Evolutionary conservation across 2,797 vertebrate genomes (phyloP), one percentile per base, ranked within the genome.

Genomic region (Chromobotia macracanthus): DNA sequence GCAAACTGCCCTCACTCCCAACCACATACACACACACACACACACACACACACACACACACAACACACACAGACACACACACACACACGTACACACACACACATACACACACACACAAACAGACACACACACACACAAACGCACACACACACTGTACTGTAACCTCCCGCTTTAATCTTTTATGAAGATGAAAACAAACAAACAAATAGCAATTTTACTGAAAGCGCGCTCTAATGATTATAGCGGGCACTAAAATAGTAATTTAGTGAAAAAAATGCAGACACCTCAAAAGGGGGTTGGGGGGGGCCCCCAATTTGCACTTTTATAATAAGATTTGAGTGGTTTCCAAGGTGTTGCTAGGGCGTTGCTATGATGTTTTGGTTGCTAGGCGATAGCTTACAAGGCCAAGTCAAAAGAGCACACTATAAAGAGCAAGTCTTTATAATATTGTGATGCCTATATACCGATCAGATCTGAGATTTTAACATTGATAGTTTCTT

Each of bases 1-100:
- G 55, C 68, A 72, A 73, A 69, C 69, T 15, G 55, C 46, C 79
- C 31, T 82, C 18, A 44, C n/a, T 70, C 41, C 65, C 68, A 72
- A 31, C 46, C 75, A 80, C 23, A 28, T 4, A 28, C 28, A 28
- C 28, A 28, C 28, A 28, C 28, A 28, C 28, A 28, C 28, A 28
- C 28, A 28, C 28, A 28, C 28, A 28, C 28, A 5, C 1, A 7
- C 48, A n/a, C 31, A 58, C 48, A 28, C 28, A 28, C 28, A 28
- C 28, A 28, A 28, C 28, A 28, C 28, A 28, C 28, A 28, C 28
- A 28, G 2, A 28, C 28, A 5, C 1, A 7, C 48, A n/a, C 75
- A 80, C 23, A 28, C 28, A 28, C 28, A 28, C 28, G 4, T 4
- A 28, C 28, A 28, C 28, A 28, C 28, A 28, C 28, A 28, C 28